A percentile compares a stretch with the other conserved stretches of the same genome.
Conservation (phyloP, 2,888 invertebrate genomes). For the Dorcus parallelipipedus region DNA sequence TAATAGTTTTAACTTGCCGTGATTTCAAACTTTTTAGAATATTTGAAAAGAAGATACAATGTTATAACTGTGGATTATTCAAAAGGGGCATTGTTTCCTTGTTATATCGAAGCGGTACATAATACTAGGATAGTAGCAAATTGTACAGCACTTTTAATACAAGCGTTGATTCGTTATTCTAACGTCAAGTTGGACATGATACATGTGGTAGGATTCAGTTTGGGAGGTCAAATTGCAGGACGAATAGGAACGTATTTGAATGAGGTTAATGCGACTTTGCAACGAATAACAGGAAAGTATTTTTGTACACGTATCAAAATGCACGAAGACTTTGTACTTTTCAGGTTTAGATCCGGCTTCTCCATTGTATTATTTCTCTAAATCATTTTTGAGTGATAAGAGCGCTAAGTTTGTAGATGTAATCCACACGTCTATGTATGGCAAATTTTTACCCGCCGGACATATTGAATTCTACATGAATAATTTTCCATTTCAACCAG, state of each 20-base stretch:
- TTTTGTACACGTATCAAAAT: background rate
- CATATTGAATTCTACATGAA: constrained; percentile 60
- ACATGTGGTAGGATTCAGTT: constrained; percentile 63
- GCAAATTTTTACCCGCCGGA: constrained; percentile 54
- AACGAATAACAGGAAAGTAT: constrained; percentile 57
- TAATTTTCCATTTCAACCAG: constrained; percentile 58
- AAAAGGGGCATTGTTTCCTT: constrained; percentile 56
- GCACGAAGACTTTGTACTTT: background rate
- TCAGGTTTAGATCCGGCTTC: constrained; percentile 65
- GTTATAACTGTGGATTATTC: constrained; percentile 62
- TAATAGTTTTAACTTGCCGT: background rate
- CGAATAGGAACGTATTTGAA: constrained; percentile 51
- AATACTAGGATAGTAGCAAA: constrained; percentile 60
- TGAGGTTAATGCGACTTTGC: constrained; percentile 43
- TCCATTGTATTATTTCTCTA: constrained; percentile 57
- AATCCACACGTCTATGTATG: constrained; percentile 59
- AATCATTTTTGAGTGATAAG: constrained; percentile 49
- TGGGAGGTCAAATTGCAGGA: constrained; percentile 62
- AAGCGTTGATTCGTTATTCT: constrained; percentile 49
- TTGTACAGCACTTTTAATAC: constrained; percentile 59
- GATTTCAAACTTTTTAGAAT: constrained; percentile 41
- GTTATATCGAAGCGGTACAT: constrained; percentile 57
- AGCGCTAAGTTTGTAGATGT: constrained; percentile 64
- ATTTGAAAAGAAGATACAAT: constrained; percentile 58
- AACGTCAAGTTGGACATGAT: constrained; percentile 49